phyloP scores from a whole-genome alignment of 2,113 vertebrate species.

The Hiodon tergisus region DNA sequence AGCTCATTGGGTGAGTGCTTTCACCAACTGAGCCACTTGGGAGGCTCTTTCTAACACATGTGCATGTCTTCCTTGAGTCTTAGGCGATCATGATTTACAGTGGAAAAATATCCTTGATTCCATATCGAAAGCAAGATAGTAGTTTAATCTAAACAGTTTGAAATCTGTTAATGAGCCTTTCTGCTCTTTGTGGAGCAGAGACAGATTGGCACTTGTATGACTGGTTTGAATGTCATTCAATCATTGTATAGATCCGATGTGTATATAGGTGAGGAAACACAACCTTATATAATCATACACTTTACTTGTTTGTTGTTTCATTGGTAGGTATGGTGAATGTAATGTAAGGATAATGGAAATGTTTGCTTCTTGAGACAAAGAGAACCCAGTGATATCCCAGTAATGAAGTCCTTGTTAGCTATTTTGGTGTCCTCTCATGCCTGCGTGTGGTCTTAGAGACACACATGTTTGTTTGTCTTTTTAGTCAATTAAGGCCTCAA shows the following conservation, averaged over 20 bases:
- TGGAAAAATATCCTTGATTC: background rate
- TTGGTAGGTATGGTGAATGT: background rate
- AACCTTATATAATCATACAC: constrained; percentile 2
- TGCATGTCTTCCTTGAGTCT: background rate
- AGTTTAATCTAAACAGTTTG: background rate
- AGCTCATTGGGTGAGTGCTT: background rate
- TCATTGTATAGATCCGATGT: constrained; percentile 14
- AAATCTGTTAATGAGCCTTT: background rate
- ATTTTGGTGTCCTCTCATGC: background rate
- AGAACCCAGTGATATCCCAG: background rate
- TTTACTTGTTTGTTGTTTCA: constrained; percentile 2
- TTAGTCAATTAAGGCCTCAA: background rate
- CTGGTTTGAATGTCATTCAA: background rate
- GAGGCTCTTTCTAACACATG: background rate
- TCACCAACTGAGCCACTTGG: background rate
- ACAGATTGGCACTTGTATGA: background rate
- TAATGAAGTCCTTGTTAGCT: background rate
- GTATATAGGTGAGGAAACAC: constrained; percentile 5
- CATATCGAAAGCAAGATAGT: background rate
- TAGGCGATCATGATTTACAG: background rate
- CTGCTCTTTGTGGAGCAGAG: constrained; percentile 9
- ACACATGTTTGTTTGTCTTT: background rate
- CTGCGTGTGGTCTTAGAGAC: background rate
- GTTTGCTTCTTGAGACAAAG: background rate
- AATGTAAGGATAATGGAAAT: background rate